Percentiles rank a stretch among this genome's conserved stretches.
phyloP scores from a whole-genome alignment of 2,888 invertebrate species.

The Leucoma salicis region DNA sequence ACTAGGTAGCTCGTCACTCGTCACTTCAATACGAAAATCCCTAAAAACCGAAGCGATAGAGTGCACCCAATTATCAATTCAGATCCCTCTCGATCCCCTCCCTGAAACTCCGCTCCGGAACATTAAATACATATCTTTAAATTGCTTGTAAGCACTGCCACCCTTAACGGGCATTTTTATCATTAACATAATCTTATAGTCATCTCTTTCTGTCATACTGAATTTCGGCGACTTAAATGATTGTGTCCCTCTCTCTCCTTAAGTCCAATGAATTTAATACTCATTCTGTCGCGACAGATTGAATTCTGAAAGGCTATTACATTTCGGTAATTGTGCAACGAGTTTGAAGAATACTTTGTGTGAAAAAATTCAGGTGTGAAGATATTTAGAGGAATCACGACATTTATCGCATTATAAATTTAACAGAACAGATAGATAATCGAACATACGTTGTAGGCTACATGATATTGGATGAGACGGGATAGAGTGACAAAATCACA shows the following conservation, averaged over 20 bases:
- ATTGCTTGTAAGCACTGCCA: constrained; percentile 76
- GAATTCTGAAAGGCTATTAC: constrained; percentile 63
- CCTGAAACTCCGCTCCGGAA: constrained; percentile 46
- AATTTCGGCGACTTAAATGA: constrained; percentile 22
- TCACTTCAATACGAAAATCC: constrained; percentile 30
- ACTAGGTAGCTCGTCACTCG: constrained; percentile 34
- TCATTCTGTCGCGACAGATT: constrained; percentile 66
- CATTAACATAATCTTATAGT: constrained; percentile 72
- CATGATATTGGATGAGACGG: too few relatives aligned
- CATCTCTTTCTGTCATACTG: constrained; percentile 45
- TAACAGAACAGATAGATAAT: too few relatives aligned
- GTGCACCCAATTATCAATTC: constrained; percentile 74
- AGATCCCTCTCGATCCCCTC: constrained; percentile 56
- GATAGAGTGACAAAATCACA: too few relatives aligned
- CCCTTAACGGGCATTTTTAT: constrained; percentile 76
- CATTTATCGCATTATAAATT: too few relatives aligned
- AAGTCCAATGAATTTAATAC: constrained; percentile 62
- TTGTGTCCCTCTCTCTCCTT: constrained; percentile 41
- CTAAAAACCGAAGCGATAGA: constrained; percentile 44
- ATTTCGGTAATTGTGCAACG: constrained; percentile 61
- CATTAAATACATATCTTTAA: constrained; percentile 81
- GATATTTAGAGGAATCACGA: too few relatives aligned
- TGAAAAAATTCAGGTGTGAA: constrained; percentile 29
- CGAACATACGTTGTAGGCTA: too few relatives aligned
- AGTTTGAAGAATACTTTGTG: constrained; percentile 31